Base-by-base conservation (phyloP, 2,797 vertebrate genomes). In the Antrozous pallidus region DNA sequence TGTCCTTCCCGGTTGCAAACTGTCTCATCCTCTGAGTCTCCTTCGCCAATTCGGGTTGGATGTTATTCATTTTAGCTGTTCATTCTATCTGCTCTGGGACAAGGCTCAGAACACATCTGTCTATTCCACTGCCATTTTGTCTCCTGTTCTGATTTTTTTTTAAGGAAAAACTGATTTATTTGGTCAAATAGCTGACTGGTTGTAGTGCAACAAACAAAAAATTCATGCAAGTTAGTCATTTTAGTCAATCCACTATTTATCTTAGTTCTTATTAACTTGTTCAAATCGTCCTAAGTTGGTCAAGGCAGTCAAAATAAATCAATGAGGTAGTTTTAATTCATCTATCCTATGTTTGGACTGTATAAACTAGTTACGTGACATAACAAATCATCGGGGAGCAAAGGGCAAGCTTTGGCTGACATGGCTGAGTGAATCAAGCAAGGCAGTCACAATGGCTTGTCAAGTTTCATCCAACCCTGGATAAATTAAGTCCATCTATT, bases 201-300 rank as follows among this genome's bases (percentile, higher is more conserved):
- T 73, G 6, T 78, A 93, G 42, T 42, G 18, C 20, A 94, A 71
- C 24, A 83, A 56, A 10, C 47, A 79, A 58, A 65, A 79, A 95
- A 47, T 92, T 83, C 36, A 87, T 67, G 58, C 18, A 93, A 77
- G 9, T 17, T 92, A 79, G 75, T 93, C 26, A 92, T 93, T 95
- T 90, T 88, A 78, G 78, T 90, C 79, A 95, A 89, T 74, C 3
- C 10, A 47, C 24, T 88, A 31, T 90, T 94, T 45, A 67, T 92
- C 9, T 74, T 49, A 58, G 26, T 75, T 33, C 18, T 85, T 95
- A 56, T 75, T 91, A 96, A 94, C 13, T 69, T 87, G 11, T 17
- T 92, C 71, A 85, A 91, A 88, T 47, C n/a, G 92, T 82, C 31
- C 5, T 54, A 47, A 82, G 20, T 47, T 91, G 49, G 26, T 71